Percentiles rank a stretch among this genome's conserved stretches.
These are phyloP conservation scores for Zaprionus capensis DNA, from an alignment of 1,140 invertebrate species.

Conservation along the genomic window DNA sequence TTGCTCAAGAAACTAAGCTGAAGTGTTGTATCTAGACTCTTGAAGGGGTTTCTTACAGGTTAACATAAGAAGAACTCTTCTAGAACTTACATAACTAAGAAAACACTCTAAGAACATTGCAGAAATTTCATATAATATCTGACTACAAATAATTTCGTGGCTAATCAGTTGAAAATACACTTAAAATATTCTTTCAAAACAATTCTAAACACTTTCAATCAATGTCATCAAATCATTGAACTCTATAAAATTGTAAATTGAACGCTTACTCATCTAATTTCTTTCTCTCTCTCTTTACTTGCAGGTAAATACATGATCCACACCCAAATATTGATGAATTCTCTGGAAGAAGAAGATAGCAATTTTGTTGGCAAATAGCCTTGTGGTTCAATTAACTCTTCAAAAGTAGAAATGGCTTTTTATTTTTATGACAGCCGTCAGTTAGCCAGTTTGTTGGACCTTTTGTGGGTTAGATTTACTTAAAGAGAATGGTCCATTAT, in stretches of 20 bases:
- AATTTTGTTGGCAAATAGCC: slow-evolving; percentile 39
- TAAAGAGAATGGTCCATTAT: slow-evolving; percentile 54
- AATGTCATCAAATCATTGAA: slow-evolving; percentile 12
- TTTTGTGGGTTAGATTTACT: slow-evolving; percentile 55
- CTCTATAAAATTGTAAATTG: slow-evolving; percentile 4
- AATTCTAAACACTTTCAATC: neutral
- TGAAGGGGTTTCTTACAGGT: accelerated
- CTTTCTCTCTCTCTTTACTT: slow-evolving; percentile 19
- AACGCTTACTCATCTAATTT: neutral
- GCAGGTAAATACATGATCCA: slow-evolving; percentile 36
- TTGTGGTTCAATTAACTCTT: slow-evolving; percentile 70
- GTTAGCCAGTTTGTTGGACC: slow-evolving; percentile 10
- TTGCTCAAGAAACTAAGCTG: neutral
- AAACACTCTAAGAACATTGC: neutral
- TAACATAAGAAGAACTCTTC: no score
- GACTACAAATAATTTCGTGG: neutral
- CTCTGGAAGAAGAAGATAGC: neutral
- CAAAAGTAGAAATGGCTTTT: slow-evolving; percentile 28
- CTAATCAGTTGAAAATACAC: neutral
- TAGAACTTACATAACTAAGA: no score
- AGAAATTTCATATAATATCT: neutral
- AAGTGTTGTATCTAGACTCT: no score
- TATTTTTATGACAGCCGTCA: slow-evolving; percentile 47
- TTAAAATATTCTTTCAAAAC: neutral
- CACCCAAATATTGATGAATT: neutral